Percentiles rank a stretch among this genome's conserved stretches.
Conservation (phyloP, 2,113 vertebrate species). For the Amia ocellicauda region DNA sequence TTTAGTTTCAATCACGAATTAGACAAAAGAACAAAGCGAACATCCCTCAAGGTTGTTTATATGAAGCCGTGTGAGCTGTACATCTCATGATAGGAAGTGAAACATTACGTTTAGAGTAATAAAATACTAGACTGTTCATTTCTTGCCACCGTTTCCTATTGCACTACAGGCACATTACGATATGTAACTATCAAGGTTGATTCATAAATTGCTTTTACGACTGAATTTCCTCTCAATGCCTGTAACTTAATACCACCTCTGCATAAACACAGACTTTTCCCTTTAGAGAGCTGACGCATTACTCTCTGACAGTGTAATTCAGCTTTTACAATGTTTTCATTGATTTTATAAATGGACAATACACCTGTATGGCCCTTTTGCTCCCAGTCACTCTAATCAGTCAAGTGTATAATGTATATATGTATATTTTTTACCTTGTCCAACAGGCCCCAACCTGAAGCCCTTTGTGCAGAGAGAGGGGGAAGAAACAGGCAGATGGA, state of each 20-base stretch:
- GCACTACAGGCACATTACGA: too few relatives aligned
- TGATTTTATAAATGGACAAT: not conserved
- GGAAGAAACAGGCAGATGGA: constrained; percentile 29
- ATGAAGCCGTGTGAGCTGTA: too few relatives aligned
- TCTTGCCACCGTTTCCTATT: too few relatives aligned
- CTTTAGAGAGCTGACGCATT: not conserved
- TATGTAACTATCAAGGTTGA: too few relatives aligned
- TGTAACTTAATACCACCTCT: not conserved
- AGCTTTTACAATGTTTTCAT: constrained; percentile 15
- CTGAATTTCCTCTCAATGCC: not conserved
- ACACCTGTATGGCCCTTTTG: constrained; percentile 6
- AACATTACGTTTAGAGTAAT: too few relatives aligned
- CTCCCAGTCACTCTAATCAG: constrained; percentile 24
- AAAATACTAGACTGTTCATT: too few relatives aligned
- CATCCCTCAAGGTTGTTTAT: too few relatives aligned
- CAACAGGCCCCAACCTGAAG: constrained; percentile 28
- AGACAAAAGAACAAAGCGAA: too few relatives aligned
- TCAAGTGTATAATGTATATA: constrained; percentile 15
- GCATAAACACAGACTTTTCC: not conserved
- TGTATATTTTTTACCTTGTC: not conserved
- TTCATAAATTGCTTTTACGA: too few relatives aligned
- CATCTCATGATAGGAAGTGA: too few relatives aligned
- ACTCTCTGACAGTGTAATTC: not conserved
- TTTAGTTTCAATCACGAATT: too few relatives aligned
- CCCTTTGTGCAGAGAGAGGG: constrained; percentile 29